Evolutionary conservation across 2,113 vertebrate genomes (phyloP).

Genomic region (Pituophis catenifer): DNA sequence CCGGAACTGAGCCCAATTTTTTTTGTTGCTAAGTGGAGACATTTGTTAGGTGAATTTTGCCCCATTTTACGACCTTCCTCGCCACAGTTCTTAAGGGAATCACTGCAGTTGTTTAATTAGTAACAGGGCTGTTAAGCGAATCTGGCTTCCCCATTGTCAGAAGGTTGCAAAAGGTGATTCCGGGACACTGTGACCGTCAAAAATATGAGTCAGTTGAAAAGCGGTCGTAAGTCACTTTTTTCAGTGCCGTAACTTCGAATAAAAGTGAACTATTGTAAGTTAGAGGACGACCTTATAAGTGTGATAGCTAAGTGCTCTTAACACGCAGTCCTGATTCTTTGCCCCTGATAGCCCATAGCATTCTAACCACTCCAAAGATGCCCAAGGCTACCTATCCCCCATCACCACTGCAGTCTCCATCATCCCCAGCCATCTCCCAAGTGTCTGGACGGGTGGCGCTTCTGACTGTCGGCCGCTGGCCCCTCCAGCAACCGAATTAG

Average conservation of each 20-base stretch:
- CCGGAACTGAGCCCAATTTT: neutral
- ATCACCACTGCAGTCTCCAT: neutral
- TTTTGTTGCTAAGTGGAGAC: neutral
- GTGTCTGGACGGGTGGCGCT: accelerated
- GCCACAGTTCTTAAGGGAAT: neutral
- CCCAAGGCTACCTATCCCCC: neutral
- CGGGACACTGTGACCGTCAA: neutral
- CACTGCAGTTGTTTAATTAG: neutral
- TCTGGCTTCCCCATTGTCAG: neutral
- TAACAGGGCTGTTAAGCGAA: neutral
- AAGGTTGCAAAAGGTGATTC: neutral
- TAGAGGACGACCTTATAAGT: neutral
- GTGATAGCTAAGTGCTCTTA: too few species aligned
- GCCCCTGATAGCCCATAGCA: neutral
- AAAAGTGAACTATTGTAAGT: neutral
- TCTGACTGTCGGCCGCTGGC: neutral
- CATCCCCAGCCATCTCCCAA: neutral
- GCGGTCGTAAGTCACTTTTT: neutral
- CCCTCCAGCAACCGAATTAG: too few species aligned
- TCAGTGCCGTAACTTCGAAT: neutral
- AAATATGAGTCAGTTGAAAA: neutral
- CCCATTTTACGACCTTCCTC: neutral
- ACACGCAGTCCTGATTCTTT: neutral
- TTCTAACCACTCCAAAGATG: neutral
- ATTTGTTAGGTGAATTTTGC: neutral